phyloP scores from a whole-genome alignment of 2,888 invertebrate genomes.

The Conus canariensis region DNA sequence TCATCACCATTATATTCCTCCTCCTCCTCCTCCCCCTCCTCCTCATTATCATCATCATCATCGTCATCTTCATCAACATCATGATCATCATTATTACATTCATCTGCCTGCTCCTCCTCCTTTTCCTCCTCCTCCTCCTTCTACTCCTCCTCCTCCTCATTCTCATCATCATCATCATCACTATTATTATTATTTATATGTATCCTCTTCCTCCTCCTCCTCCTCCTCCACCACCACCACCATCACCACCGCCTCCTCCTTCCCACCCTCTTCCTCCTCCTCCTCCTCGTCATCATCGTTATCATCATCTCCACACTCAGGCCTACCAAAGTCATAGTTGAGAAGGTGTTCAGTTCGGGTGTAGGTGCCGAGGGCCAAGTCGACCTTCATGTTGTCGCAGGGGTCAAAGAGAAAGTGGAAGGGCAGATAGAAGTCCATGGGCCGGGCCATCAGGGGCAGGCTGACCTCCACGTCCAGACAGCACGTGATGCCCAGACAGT shows the following conservation, averaged over 20 bases:
- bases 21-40: too few species aligned
- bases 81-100: background rate
- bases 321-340: slow-evolving; percentile 53
- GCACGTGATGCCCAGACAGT: slow-evolving; percentile 54
- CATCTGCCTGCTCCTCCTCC: background rate
- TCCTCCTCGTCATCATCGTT: background rate
- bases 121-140: background rate
- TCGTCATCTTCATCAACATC: background rate
- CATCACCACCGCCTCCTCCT: background rate
- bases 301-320: background rate
- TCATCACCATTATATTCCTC: too few species aligned
- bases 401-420: slow-evolving; percentile 47
- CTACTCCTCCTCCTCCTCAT: too few species aligned
- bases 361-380: slow-evolving; percentile 51
- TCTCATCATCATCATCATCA: background rate
- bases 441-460: slow-evolving; percentile 27
- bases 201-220: too few species aligned
- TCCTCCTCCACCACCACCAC: background rate
- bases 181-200: background rate
- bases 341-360: slow-evolving; percentile 45
- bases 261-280: background rate
- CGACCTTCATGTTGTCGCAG: slow-evolving; percentile 51
- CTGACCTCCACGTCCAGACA: slow-evolving; percentile 45
- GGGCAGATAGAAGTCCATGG: slow-evolving; percentile 32
- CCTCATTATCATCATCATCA: background rate